Evolutionary conservation across 2,113 vertebrate species (phyloP).

Genomic region (Nesoenas mayeri): DNA sequence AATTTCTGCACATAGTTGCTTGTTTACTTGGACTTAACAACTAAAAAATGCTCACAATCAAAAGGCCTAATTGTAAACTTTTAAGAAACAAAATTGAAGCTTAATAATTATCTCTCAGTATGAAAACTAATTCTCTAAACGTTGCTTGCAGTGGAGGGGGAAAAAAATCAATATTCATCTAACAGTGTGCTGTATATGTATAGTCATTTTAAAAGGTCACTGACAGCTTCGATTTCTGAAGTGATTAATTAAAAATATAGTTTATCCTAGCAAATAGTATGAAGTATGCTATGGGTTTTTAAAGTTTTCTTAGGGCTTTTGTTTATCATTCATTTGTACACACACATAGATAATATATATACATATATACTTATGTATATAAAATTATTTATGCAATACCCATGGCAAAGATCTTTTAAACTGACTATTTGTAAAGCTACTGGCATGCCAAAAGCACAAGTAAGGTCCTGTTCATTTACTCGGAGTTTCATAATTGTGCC

Average conservation of each 20-base stretch:
- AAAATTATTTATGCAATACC: constrained; percentile 37
- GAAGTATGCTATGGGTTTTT: not conserved
- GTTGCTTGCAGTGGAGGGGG: constrained; percentile 3
- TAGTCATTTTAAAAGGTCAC: constrained; percentile 58
- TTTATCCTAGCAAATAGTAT: constrained; percentile 13
- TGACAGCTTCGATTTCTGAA: constrained; percentile 10
- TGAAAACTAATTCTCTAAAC: constrained; percentile 24
- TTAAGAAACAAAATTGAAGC: constrained; percentile 10
- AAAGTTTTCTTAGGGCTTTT: not conserved
- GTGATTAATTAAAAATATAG: constrained; percentile 7
- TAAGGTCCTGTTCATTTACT: not conserved
- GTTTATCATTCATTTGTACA: not conserved
- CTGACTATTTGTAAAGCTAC: constrained; percentile 21
- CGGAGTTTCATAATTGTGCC: not conserved
- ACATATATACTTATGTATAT: constrained; percentile 38
- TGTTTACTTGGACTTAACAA: constrained; percentile 64
- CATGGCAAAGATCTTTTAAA: constrained; percentile 49
- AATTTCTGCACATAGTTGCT: constrained; percentile 80
- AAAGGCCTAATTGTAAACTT: constrained; percentile 15
- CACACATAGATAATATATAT: constrained; percentile 20
- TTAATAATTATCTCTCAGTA: not conserved
- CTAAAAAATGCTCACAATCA: not conserved
- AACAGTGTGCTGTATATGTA: constrained; percentile 23
- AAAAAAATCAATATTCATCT: not conserved
- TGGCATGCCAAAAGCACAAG: constrained; percentile 5